These are phyloP conservation scores for Yponomeuta plumbellus DNA, from an alignment of 2,888 invertebrate species.

Conservation along the genomic window DNA sequence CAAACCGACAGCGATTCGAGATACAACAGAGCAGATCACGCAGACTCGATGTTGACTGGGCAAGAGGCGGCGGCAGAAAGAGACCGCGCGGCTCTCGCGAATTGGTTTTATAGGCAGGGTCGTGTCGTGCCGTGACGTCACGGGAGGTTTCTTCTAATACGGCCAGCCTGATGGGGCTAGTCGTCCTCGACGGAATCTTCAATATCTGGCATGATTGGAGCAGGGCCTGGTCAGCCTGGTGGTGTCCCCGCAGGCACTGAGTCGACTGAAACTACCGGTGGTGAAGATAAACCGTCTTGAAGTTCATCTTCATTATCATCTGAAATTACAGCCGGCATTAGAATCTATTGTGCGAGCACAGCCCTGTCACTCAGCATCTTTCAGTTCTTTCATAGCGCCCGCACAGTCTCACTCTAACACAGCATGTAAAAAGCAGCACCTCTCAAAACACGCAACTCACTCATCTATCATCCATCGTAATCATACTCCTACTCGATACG, in stretches of 20 bases:
- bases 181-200: not conserved
- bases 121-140: not conserved
- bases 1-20: no score
- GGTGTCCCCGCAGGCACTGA: not conserved
- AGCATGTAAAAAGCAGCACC: no score
- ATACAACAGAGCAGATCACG: no score
- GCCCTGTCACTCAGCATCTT: not conserved
- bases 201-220: not conserved
- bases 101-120: not conserved
- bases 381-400: no score
- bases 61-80: no score
- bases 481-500: no score
- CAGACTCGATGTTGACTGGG: no score
- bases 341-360: not conserved
- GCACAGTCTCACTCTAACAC: no score
- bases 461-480: no score
- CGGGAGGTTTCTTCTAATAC: not conserved
- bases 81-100: no score
- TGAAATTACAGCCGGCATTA: not conserved
- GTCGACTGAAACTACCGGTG: not conserved
- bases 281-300: no score
- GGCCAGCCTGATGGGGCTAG: not conserved
- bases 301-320: not conserved
- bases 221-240: not conserved
- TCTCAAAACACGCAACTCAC: no score